Base-by-base conservation (phyloP, 2,113 vertebrate species). In the Peromyscus californicus region DNA sequence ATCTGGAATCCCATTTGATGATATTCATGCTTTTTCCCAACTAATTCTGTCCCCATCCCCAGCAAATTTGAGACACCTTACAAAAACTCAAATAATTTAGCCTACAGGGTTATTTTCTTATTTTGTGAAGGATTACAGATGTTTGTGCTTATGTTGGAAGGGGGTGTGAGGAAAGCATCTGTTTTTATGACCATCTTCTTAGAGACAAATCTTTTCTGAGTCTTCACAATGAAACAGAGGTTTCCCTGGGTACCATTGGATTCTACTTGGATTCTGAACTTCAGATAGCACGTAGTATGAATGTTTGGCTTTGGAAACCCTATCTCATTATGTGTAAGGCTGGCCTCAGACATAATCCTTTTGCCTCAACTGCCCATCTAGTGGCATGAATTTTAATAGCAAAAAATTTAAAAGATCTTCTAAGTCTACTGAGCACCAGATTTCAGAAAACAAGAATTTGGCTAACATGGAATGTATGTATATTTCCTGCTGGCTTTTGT, bases 371-470 rank as follows among this genome's bases (percentile, higher is more conserved):
- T 4, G 2, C 54, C 70, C 39, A 15, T 22, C 10, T 29, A 57
- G 29, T 72, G 26, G 3, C 39, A 48, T 76, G 85, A 93, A 16
- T 75, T 93, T 57, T 86, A 54, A 59, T 39, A 72, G 24, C 70
- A 86, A 80, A 72, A 72, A 39, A 31, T 79, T 61, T 70, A 69
- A 42, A 84, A n/a, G 3, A 85, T 79, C 51, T 2, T 57, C 24
- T 75, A 31, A 29, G 39, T 92, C 8, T 61, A 57, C 42, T 82
- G 31, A 42, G n/a, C n/a, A 80, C 31, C 57, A 33, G 31, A 80
- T 93, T 95, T 83, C 59, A 91, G 61, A 39, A 83, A 67, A 61
- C 10, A 39, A 78, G 36, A 82, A 70, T 61, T 76, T 94, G 51
- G 13, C 16, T 61, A 85, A 16, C 26, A 8, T 61, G 6, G 4